phyloP scores from a whole-genome alignment of 1,140 invertebrate genomes.

The Drosophila tani region DNA sequence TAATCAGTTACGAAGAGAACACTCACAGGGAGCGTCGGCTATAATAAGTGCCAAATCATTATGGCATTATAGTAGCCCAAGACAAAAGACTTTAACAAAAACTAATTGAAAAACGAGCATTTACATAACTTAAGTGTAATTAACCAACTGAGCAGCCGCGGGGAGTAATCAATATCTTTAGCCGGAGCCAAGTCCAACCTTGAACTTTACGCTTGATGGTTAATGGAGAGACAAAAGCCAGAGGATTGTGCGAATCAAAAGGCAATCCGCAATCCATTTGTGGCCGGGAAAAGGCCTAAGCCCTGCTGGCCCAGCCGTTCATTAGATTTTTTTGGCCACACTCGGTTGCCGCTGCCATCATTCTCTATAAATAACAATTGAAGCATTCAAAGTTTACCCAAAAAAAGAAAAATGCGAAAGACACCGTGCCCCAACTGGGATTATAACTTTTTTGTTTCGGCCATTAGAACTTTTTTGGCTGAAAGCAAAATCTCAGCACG shows the following conservation, averaged over 20 bases:
- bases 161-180: conserved; percentile 76
- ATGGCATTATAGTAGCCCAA: conserved; percentile 47
- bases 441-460: conserved; percentile 40
- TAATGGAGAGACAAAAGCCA: conserved; percentile 21
- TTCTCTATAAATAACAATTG: conserved; percentile 83
- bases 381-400: conserved; percentile 62
- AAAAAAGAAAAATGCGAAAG: conserved; percentile 38
- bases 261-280: conserved; percentile 49
- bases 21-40: conserved; percentile 5
- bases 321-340: conserved; percentile 67
- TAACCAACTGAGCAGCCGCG: conserved; percentile 41
- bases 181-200: conserved; percentile 52
- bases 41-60: conserved; percentile 54
- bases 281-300: conserved; percentile 52
- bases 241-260: conserved; percentile 63
- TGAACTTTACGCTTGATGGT: conserved; percentile 52
- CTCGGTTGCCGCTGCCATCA: conserved; percentile 66
- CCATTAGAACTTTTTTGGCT: conserved; percentile 67
- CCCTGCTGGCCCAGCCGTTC: conserved; percentile 31
- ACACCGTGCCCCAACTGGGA: conserved; percentile 63
- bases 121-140: conserved; percentile 81
- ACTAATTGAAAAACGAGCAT: conserved; percentile 75
- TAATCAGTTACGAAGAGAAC: conserved; percentile 27
- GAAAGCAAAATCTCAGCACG: conserved; percentile 65
- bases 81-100: conserved; percentile 58